A percentile compares a stretch with the other conserved stretches of the same genome.
Conservation (phyloP, 2,113 vertebrate genomes). For the Vicugna pacos region DNA sequence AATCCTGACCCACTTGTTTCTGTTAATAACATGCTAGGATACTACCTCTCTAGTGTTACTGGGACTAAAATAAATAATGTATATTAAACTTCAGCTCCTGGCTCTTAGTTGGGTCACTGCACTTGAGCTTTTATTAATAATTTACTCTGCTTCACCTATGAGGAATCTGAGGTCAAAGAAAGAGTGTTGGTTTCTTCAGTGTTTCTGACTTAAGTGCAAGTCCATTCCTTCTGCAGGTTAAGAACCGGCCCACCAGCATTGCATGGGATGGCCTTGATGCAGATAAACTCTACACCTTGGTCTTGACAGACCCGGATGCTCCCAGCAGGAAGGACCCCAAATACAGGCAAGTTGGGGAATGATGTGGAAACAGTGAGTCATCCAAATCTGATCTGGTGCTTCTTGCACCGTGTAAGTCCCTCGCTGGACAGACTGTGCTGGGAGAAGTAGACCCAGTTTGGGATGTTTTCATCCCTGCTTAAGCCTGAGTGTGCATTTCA, state of each 20-base stretch:
- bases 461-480: neutral
- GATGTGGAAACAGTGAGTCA: neutral
- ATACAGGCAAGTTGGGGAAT: slow-evolving; percentile 88
- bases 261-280: slow-evolving; percentile 93
- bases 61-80: neutral
- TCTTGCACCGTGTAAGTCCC: neutral
- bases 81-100: neutral
- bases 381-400: neutral
- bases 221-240: slow-evolving; percentile 88
- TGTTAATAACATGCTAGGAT: neutral
- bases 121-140: neutral
- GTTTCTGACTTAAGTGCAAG: neutral
- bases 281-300: slow-evolving; percentile 94
- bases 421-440: neutral
- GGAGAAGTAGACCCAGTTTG: neutral
- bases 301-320: slow-evolving; percentile 95
- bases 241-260: slow-evolving; percentile 91
- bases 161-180: neutral
- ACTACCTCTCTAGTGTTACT: neutral
- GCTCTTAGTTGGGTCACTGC: neutral
- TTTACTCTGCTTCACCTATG: neutral
- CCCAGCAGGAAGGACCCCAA: slow-evolving; percentile 96
- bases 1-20: neutral
- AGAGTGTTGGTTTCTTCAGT: neutral
- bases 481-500: neutral